Conservation (phyloP, 2,797 vertebrate species). For the Perodicticus potto region DNA sequence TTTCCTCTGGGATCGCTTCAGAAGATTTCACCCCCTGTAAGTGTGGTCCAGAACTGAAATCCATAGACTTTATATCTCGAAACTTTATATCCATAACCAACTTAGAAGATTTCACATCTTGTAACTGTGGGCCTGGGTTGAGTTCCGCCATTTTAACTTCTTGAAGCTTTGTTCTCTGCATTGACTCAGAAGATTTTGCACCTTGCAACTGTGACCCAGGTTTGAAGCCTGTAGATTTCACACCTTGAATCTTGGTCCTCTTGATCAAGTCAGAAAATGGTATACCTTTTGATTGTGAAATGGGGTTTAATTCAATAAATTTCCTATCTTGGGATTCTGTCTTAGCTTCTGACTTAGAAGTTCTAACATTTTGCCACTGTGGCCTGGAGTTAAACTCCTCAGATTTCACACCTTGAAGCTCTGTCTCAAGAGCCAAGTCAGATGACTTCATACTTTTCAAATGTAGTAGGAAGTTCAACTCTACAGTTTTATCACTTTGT, state of each 20-base stretch:
- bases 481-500: slow-evolving; percentile 41
- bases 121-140: slow-evolving; percentile 46
- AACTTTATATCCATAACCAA: slow-evolving; percentile 42
- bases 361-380: slow-evolving; percentile 57
- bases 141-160: neutral
- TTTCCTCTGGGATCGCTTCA: slow-evolving; percentile 10
- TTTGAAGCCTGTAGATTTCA: slow-evolving; percentile 54
- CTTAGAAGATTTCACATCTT: slow-evolving; percentile 66
- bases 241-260: slow-evolving; percentile 37
- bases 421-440: slow-evolving; percentile 4
- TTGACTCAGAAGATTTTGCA: slow-evolving; percentile 25
- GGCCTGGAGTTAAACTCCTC: slow-evolving; percentile 17
- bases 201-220: neutral
- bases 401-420: slow-evolving; percentile 50
- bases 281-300: slow-evolving; percentile 44
- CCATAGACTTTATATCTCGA: slow-evolving; percentile 55
- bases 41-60: neutral
- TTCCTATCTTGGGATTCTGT: slow-evolving; percentile 52
- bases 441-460: slow-evolving; percentile 49
- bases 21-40: slow-evolving; percentile 26
- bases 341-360: slow-evolving; percentile 48
- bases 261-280: slow-evolving; percentile 17
- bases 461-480: neutral
- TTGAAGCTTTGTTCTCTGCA: slow-evolving; percentile 35
- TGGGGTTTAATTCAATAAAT: slow-evolving; percentile 9